Percentiles rank a stretch among this genome's conserved stretches.
Evolutionary conservation across 2,797 vertebrate genomes (phyloP).

Genomic region (Limnodromus scolopaceus): DNA sequence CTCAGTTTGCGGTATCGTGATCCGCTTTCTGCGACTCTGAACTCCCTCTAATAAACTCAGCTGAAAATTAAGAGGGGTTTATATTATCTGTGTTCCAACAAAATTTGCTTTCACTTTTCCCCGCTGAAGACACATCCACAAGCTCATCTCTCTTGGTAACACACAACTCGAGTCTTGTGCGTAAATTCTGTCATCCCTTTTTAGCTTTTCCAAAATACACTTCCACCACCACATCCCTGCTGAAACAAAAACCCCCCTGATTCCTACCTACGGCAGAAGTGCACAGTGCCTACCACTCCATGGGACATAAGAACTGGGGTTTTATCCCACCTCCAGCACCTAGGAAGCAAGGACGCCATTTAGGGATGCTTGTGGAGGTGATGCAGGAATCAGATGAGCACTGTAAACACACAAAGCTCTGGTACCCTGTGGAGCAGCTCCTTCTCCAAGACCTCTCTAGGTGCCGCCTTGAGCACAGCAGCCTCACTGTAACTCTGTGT

Average conservation of each 20-base stretch:
- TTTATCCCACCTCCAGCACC: neutral
- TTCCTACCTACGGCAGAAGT: neutral
- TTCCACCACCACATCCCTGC: neutral
- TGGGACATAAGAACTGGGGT: neutral
- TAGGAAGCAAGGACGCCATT: neutral
- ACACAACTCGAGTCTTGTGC: neutral
- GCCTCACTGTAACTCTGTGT: accelerated
- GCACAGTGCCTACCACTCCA: neutral
- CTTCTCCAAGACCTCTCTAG: neutral
- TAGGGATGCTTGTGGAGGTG: neutral
- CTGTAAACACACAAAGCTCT: neutral
- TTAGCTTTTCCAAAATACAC: neutral
- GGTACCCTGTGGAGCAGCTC: neutral
- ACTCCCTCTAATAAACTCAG: neutral
- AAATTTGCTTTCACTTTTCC: neutral
- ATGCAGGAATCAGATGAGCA: neutral
- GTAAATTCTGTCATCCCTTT: neutral
- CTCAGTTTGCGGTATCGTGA: neutral
- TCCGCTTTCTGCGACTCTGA: neutral
- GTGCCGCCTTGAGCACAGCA: accelerated
- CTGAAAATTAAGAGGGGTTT: neutral
- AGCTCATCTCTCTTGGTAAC: neutral
- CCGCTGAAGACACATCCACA: neutral
- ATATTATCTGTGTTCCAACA: neutral
- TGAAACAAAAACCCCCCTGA: neutral